Evolutionary conservation across 2,113 vertebrate genomes (phyloP).

Genomic region (Tiliqua scincoides): DNA sequence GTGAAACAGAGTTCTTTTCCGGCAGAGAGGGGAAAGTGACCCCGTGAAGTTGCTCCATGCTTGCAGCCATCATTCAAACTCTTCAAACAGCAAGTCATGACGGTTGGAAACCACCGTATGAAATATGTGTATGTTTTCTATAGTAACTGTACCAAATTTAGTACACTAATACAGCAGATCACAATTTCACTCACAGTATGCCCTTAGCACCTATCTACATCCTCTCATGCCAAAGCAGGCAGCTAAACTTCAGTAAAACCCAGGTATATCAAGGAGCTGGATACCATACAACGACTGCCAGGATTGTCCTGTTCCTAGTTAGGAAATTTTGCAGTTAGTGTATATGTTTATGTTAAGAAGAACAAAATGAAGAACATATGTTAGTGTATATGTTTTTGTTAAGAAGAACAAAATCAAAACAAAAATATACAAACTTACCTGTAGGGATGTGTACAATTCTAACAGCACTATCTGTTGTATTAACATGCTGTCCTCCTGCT

Average conservation of each 20-base stretch:
- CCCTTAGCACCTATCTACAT: no score
- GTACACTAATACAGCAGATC: no score
- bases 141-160: no score
- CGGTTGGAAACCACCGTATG: no score
- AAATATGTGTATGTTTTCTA: no score
- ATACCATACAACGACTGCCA: background rate
- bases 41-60: no score
- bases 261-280: background rate
- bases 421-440: slow-evolving; percentile 71
- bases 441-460: slow-evolving; percentile 91
- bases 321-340: background rate
- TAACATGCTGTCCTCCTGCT: slow-evolving; percentile 93
- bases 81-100: no score
- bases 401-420: background rate
- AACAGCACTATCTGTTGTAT: slow-evolving; percentile 94
- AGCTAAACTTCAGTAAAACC: background rate
- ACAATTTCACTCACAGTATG: no score
- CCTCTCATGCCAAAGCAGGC: background rate
- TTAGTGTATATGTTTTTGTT: background rate
- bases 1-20: no score
- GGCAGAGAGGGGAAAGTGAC: no score
- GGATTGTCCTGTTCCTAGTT: background rate
- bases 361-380: no score
- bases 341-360: background rate
- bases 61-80: no score